Conservation (phyloP, 2,113 vertebrate genomes). For the Zapus hudsonius region DNA sequence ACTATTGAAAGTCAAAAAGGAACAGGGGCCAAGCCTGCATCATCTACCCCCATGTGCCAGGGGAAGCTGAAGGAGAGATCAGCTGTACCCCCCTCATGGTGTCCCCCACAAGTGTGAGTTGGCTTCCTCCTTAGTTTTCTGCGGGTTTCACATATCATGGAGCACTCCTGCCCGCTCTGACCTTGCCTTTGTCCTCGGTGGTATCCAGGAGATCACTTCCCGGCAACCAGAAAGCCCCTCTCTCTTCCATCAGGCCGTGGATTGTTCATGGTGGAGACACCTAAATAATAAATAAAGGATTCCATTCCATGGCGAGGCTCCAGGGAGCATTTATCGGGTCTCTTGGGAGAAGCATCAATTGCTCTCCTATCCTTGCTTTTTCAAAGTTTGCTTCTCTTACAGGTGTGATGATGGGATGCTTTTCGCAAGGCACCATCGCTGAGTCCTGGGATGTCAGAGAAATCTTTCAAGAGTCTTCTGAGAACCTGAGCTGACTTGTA, state of each 20-base stretch:
- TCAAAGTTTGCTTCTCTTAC: neutral
- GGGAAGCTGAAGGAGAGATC: too few relatives aligned
- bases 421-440: neutral
- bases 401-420: neutral
- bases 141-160: neutral
- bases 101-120: too few relatives aligned
- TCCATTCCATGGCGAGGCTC: neutral
- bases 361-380: neutral
- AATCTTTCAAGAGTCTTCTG: neutral
- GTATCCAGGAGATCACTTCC: neutral
- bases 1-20: neutral
- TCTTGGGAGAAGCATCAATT: neutral
- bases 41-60: fast-evolving
- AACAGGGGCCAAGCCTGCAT: neutral
- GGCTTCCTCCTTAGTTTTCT: too few relatives aligned
- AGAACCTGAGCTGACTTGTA: neutral
- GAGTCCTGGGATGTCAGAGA: too few relatives aligned
- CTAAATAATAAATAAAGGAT: neutral
- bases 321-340: neutral
- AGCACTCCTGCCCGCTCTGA: neutral
- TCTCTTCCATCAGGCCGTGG: neutral
- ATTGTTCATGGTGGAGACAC: neutral
- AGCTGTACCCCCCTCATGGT: fast-evolving
- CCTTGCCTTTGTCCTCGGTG: neutral
- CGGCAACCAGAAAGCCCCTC: neutral